Conservation (phyloP, 2,888 invertebrate species). For the Salpingus planirostris region DNA sequence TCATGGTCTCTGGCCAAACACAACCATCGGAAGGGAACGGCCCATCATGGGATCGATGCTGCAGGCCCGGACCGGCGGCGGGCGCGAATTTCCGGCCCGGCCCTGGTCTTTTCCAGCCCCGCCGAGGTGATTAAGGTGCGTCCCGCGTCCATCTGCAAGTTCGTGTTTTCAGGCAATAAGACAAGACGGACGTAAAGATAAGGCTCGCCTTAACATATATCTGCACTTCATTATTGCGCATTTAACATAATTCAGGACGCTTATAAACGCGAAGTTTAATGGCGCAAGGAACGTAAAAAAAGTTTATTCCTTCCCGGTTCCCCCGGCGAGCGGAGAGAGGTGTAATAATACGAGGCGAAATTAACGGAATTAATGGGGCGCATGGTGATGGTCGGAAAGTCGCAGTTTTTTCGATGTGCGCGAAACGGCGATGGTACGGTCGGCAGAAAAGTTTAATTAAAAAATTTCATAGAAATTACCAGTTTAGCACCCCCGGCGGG, state of each 20-base stretch:
- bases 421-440: too few relatives aligned
- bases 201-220: slow-evolving; percentile 22
- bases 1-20: slow-evolving; percentile 38
- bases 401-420: too few relatives aligned
- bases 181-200: slow-evolving; percentile 27
- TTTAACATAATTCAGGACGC: slow-evolving; percentile 26
- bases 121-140: too few relatives aligned
- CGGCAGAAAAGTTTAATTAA: slow-evolving; percentile 29
- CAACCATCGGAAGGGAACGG: slow-evolving; percentile 29
- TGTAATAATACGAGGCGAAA: slow-evolving; percentile 25
- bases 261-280: slow-evolving; percentile 31
- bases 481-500: slow-evolving; percentile 1
- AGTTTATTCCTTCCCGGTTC: slow-evolving; percentile 22
- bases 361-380: slow-evolving; percentile 34
- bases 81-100: neutral
- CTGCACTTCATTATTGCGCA: slow-evolving; percentile 29
- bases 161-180: slow-evolving; percentile 25
- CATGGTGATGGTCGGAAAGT: too few relatives aligned
- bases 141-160: slow-evolving; percentile 15
- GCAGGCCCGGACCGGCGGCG: slow-evolving; percentile 9
- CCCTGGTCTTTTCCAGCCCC: neutral
- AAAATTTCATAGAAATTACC: slow-evolving; percentile 25
- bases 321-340: too few relatives aligned
- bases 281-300: slow-evolving; percentile 26
- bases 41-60: slow-evolving; percentile 28